Evolutionary conservation across 1,140 invertebrate species (phyloP).

Genomic region (Chelonus insularis): DNA sequence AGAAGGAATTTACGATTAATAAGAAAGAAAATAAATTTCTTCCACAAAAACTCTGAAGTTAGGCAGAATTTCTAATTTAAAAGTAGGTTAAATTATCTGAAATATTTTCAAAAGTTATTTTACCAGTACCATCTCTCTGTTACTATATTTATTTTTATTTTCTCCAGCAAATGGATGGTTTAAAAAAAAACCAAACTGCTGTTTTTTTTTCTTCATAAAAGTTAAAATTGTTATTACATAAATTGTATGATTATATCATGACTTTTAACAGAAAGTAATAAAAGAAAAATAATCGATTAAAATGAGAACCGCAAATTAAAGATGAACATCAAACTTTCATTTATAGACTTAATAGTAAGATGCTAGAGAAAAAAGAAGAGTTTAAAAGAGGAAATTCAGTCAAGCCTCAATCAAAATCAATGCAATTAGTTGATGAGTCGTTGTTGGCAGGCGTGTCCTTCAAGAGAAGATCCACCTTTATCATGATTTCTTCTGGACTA

Average conservation of each 20-base stretch:
- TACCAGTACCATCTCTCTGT: too few species aligned
- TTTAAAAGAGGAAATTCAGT: neutral
- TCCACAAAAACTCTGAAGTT: too few species aligned
- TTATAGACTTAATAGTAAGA: neutral
- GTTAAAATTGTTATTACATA: too few species aligned
- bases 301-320: neutral
- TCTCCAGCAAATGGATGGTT: too few species aligned
- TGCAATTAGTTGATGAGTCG: conserved; percentile 9
- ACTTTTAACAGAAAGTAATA: neutral
- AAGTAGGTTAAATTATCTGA: too few species aligned
- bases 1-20: too few species aligned
- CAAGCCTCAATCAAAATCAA: conserved; percentile 9
- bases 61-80: too few species aligned
- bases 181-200: neutral
- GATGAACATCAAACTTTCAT: neutral
- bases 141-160: too few species aligned
- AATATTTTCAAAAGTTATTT: too few species aligned
- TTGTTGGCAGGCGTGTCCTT: conserved; percentile 15
- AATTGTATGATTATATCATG: neutral
- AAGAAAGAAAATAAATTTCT: too few species aligned
- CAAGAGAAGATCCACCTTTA: conserved; percentile 6
- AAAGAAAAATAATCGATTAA: neutral
- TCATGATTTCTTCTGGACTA: neutral
- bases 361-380: neutral
- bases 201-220: too few species aligned